A percentile compares a stretch with the other conserved stretches of the same genome.
Evolutionary conservation across 2,888 invertebrate genomes (phyloP).

Genomic region (Drosophila paranaensis): DNA sequence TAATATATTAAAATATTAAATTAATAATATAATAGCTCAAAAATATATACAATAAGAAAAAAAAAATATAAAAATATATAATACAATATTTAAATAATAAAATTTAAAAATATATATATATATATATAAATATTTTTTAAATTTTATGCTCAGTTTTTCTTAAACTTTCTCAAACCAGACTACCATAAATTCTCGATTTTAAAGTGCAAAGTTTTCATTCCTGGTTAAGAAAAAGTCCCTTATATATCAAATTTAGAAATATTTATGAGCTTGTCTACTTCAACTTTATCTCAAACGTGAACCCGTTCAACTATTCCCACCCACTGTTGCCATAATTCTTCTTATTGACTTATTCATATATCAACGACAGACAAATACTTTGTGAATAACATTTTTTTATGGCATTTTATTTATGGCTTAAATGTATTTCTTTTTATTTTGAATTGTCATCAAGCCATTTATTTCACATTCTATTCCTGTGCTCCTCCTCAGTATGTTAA

Average conservation of each 20-base stretch:
- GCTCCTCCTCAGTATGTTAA: neutral
- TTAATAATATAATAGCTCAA: too few relatives aligned
- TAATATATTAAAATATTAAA: too few relatives aligned
- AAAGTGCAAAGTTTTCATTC: neutral
- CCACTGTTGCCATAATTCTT: neutral
- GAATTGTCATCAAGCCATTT: neutral
- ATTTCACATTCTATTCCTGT: neutral
- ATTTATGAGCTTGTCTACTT: conserved; percentile 3
- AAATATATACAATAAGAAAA: too few relatives aligned
- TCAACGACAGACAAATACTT: neutral
- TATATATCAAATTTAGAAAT: neutral
- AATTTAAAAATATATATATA: neutral
- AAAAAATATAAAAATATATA: too few relatives aligned
- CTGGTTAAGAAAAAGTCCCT: neutral
- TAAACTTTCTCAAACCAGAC: neutral
- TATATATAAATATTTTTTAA: neutral
- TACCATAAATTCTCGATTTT: neutral
- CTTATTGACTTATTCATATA: conserved; percentile 1
- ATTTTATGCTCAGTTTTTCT: neutral
- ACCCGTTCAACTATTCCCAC: neutral
- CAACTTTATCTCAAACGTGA: neutral
- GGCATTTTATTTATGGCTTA: neutral
- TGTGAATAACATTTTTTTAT: neutral
- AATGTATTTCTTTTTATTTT: neutral
- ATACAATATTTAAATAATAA: neutral